Evolutionary conservation across 2,113 vertebrate genomes (phyloP).

Genomic region (Macaca fascicularis): T2T-MFA8v1.1 NC_088394.1:70572501-70573000

Average conservation of each 20-base stretch:
- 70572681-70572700: not conserved
- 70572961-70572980: not conserved
- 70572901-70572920: not conserved
- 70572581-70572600: not conserved
- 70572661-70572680: not conserved
- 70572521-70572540: not conserved
- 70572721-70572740: not conserved
- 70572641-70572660: too few species aligned
- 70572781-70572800: not conserved
- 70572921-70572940: not conserved
- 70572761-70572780: not conserved
- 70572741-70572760: not conserved
- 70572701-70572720: not conserved
- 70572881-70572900: too few species aligned
- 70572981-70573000: rapidly evolving
- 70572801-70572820: not conserved
- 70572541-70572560: not conserved
- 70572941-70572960: not conserved
- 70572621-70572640: not conserved
- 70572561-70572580: not conserved
- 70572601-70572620: not conserved
- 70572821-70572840: not conserved
- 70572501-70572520: not conserved
- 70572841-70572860: not conserved
- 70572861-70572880: not conserved